phyloP scores from a whole-genome alignment of 37 sponge, comb jelly and placozoan species.

The Axinella damicornis region DNA sequence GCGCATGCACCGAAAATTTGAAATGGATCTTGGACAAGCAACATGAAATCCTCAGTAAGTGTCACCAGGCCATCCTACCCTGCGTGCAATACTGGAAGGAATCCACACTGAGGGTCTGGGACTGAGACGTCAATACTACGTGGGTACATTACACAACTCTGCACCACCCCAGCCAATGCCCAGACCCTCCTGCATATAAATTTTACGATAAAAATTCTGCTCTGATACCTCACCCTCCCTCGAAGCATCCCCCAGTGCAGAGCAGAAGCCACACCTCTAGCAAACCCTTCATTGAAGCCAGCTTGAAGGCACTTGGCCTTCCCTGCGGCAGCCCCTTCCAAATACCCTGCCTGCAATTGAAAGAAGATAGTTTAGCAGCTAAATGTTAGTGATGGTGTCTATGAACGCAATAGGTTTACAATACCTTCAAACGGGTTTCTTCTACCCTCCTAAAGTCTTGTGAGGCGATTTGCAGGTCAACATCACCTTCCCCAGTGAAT shows the following conservation, averaged over 20 bases:
- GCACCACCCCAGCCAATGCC: no score
- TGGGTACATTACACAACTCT: no score
- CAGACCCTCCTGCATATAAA: no score
- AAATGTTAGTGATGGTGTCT: not conserved
- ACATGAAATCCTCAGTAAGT: no score
- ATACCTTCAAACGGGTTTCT: conserved; percentile 10
- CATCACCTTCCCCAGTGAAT: conserved; percentile 18
- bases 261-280: not conserved
- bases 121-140: no score
- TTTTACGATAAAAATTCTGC: no score
- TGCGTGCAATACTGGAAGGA: no score
- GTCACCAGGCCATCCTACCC: no score
- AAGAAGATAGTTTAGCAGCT: not conserved
- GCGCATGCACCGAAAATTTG: no score
- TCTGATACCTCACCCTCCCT: conserved; percentile 11
- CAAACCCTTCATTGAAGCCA: conserved; percentile 32
- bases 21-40: no score
- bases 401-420: not conserved
- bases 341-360: conserved; percentile 33
- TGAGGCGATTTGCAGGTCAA: conserved; percentile 20
- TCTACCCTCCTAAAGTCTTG: conserved; percentile 32
- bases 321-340: conserved; percentile 43
- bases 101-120: no score
- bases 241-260: conserved; percentile 18
- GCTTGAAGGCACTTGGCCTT: conserved; percentile 1